Base-by-base conservation (phyloP, 2,113 vertebrate species). In the Bubo blakistoni region DNA sequence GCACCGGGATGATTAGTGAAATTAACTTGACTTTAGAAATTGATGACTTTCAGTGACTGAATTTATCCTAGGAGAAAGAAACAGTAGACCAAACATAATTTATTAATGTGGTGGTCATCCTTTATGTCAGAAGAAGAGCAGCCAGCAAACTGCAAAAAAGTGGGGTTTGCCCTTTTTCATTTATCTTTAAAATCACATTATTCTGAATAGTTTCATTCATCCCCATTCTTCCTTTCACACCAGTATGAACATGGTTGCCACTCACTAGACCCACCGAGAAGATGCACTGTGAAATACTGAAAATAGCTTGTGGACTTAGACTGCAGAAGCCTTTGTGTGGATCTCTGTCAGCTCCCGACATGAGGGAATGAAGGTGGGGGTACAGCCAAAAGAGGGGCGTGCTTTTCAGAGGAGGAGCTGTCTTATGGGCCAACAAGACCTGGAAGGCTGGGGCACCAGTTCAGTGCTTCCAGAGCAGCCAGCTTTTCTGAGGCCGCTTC, bases 131-230 rank as follows among this genome's bases (percentile, higher is more conserved):
- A 89, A 95, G 59, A 73, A 58, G 55, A 89, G 22, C 77, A 92
- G 57, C 7, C 8, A 3, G 38, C 70, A 79, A 34, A 85, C 46
- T 30, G 57, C 30, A 69, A 25, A 91, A 94, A 77, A 67, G 57
- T 72, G 25, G 19, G 10, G 26, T 69, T 95, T 96, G 54, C 34
- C 58, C 44, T 91, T 89, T 69, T 40, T 80, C 5, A 85, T 91
- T 95, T 91, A n/a, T 92, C 86, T 94, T 94, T 89, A 61, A 96
- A 90, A 95, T 90, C 47, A 61, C 81, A 77, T 90, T 11, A 69
- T 84, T 89, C 52, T 59, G 47, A 65, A 55, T 25, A 67, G 24
- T 69, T 87, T 91, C 5, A 36, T 92, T 84, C 66, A 57, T 79
- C 25, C 20, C 32, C 9, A 4, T 66, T 95, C 38, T 82, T 57